These are phyloP conservation scores for Spialia ferax DNA, from an alignment of 2,888 invertebrate genomes.

Conservation along the genomic window DNA sequence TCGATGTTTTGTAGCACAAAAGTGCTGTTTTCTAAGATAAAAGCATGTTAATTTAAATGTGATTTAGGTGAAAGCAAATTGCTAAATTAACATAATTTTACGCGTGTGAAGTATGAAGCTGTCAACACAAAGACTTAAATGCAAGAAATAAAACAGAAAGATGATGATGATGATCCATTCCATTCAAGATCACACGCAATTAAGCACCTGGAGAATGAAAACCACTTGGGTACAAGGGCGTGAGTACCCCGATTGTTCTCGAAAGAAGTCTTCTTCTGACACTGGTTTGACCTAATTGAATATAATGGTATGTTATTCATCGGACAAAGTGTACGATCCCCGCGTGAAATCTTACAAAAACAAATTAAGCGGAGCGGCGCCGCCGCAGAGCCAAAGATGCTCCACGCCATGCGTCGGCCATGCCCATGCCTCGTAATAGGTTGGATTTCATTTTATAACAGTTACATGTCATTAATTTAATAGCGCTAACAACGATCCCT, in stretches of 20 bases:
- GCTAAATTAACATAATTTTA: constrained; percentile 38
- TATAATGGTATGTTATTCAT: constrained; percentile 82
- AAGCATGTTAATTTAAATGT: constrained; percentile 43
- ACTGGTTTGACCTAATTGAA: constrained; percentile 84
- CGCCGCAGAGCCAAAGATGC: constrained; percentile 47
- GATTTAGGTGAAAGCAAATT: constrained; percentile 34
- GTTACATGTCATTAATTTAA: constrained; percentile 73
- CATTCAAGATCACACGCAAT: constrained; percentile 74
- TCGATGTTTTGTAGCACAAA: constrained; percentile 64
- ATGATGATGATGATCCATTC: constrained; percentile 66
- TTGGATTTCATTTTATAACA: constrained; percentile 66
- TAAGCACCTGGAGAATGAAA: constrained; percentile 78
- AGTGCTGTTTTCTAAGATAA: constrained; percentile 47
- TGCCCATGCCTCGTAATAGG: constrained; percentile 52
- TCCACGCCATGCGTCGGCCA: constrained; percentile 45
- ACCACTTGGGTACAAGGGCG: constrained; percentile 72
- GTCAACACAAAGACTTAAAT: constrained; percentile 49
- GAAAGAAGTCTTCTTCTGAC: constrained; percentile 74
- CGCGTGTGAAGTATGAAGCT: constrained; percentile 20
- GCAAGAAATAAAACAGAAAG: constrained; percentile 59
- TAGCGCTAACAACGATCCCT: constrained; percentile 62
- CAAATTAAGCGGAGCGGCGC: constrained; percentile 61
- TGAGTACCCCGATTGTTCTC: constrained; percentile 82
- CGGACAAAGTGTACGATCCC: constrained; percentile 58
- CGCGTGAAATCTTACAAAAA: constrained; percentile 71